phyloP scores from a whole-genome alignment of 2,113 vertebrate species.

The Progne subis region DNA sequence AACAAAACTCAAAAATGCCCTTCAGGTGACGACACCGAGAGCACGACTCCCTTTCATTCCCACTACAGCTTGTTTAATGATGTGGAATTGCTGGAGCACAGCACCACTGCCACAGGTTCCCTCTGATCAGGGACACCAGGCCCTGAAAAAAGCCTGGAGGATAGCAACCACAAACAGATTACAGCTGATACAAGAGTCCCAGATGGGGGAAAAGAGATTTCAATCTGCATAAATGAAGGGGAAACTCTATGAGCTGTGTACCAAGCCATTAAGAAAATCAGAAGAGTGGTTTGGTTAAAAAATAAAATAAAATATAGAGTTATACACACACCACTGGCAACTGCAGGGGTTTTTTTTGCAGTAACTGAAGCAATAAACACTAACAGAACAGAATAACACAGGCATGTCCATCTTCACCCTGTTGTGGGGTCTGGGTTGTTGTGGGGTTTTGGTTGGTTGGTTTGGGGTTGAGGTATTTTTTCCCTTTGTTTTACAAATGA shows the following conservation, averaged over 20 bases:
- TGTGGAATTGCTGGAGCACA: background rate
- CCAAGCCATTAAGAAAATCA: background rate
- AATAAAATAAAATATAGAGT: background rate
- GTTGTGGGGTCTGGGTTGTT: background rate
- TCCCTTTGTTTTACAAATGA: background rate
- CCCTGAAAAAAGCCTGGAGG: background rate
- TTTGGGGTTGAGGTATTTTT: background rate
- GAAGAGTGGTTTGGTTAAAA: background rate
- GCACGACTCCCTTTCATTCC: background rate
- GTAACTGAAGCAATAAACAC: background rate
- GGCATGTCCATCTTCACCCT: fast-evolving
- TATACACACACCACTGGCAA: background rate
- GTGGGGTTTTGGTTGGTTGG: background rate
- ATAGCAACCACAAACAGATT: background rate
- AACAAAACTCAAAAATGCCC: background rate
- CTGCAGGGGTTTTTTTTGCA: background rate
- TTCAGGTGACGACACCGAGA: background rate
- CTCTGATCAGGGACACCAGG: background rate
- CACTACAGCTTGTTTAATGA: background rate
- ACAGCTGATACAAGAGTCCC: background rate
- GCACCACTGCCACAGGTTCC: background rate
- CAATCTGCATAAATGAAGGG: background rate
- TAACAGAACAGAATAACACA: background rate
- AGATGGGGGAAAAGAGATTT: background rate
- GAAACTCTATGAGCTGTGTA: background rate